Percentiles rank a stretch among this genome's conserved stretches.
phyloP scores from a whole-genome alignment of 2,797 vertebrate species.

The Gallinago solitaria region DNA sequence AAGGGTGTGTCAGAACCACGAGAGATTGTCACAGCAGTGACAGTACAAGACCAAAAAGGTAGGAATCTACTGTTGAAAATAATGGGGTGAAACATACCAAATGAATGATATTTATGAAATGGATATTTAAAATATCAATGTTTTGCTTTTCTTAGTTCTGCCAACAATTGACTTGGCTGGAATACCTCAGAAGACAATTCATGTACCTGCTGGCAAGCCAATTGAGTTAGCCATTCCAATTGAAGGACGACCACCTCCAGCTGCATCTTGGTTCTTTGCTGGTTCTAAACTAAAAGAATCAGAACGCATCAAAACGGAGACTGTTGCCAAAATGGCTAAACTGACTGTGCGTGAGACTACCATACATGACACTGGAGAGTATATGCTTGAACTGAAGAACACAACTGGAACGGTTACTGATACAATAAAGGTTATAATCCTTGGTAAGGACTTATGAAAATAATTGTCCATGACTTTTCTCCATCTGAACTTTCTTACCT shows the following conservation, averaged over 20 bases:
- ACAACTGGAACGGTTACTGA: conserved; percentile 86
- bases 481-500: not conserved
- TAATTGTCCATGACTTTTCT: not conserved
- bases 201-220: conserved; percentile 89
- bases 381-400: conserved; percentile 93
- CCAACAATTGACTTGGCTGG: conserved; percentile 90
- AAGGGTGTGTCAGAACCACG: conserved; percentile 91
- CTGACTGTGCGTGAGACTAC: conserved; percentile 91
- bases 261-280: conserved; percentile 90
- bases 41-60: conserved; percentile 95
- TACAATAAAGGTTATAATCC: conserved; percentile 91
- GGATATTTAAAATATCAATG: not conserved
- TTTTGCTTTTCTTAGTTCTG: conserved; percentile 82
- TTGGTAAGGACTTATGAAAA: conserved; percentile 84
- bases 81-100: not conserved
- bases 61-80: conserved; percentile 32
- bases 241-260: conserved; percentile 91
- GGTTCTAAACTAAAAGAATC: conserved; percentile 88
- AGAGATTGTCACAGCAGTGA: conserved; percentile 91
- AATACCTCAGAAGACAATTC: conserved; percentile 93
- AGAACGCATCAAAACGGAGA: conserved; percentile 90
- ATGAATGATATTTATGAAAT: not conserved
- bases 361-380: conserved; percentile 92
- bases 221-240: conserved; percentile 91
- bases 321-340: conserved; percentile 86